Conservation (phyloP, 2,888 invertebrate species). For the Ennomos erosarius region DNA sequence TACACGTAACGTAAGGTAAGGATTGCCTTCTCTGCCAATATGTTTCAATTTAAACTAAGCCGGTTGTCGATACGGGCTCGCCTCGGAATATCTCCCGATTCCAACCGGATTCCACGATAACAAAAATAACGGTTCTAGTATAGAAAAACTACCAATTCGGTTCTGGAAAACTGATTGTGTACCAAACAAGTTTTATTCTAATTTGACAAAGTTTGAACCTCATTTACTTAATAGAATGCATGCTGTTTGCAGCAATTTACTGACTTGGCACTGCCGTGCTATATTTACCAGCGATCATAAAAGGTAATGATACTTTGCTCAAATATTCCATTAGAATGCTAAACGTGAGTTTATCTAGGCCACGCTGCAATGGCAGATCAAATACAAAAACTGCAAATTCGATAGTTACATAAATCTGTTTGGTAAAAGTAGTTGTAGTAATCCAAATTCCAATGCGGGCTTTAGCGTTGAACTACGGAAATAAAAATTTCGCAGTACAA, state of each 20-base stretch:
- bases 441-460: slow-evolving; percentile 53
- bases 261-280: slow-evolving; percentile 26
- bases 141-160: slow-evolving; percentile 23
- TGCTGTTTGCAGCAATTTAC: slow-evolving; percentile 31
- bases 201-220: slow-evolving; percentile 19
- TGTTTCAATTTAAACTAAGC: slow-evolving; percentile 83
- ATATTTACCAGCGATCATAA: slow-evolving; percentile 27
- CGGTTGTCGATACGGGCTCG: slow-evolving; percentile 77
- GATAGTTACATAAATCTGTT: slow-evolving; percentile 30
- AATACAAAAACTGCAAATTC: slow-evolving; percentile 29
- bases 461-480: slow-evolving; percentile 59
- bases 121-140: slow-evolving; percentile 58
- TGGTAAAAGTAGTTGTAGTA: slow-evolving; percentile 38
- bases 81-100: slow-evolving; percentile 69
- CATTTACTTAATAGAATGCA: slow-evolving; percentile 22
- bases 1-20: slow-evolving; percentile 58
- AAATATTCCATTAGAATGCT: slow-evolving; percentile 15
- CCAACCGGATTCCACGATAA: slow-evolving; percentile 61
- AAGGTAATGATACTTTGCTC: slow-evolving; percentile 37
- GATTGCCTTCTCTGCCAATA: slow-evolving; percentile 75
- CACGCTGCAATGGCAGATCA: slow-evolving; percentile 18
- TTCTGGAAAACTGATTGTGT: slow-evolving; percentile 3
- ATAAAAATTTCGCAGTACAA: slow-evolving; percentile 76
- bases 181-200: background rate
- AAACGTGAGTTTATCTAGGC: slow-evolving; percentile 18